phyloP scores from a whole-genome alignment of 1,140 invertebrate species.

The Hylaeus volcanicus region DNA sequence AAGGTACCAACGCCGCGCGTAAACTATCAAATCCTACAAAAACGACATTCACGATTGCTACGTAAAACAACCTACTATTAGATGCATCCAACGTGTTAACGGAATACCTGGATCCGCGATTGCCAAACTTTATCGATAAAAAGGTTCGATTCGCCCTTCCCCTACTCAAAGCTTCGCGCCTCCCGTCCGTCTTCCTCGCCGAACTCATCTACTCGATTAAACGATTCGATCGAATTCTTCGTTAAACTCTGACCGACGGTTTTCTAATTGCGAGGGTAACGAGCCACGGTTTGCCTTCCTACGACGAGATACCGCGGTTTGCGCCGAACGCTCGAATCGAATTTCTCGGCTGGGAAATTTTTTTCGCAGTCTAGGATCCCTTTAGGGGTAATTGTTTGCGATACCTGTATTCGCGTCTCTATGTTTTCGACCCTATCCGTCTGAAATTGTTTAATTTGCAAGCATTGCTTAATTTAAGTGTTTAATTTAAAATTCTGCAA shows the following conservation, averaged over 20 bases:
- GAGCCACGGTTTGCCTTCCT: background rate
- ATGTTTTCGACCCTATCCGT: no score
- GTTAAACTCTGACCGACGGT: conserved; percentile 36
- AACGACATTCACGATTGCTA: no score
- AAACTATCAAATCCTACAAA: no score
- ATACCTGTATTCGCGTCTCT: no score
- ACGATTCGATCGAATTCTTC: conserved; percentile 37
- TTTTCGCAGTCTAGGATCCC: background rate
- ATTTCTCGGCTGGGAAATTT: background rate
- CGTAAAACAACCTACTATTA: no score
- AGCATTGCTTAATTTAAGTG: no score
- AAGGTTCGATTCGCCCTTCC: conserved; percentile 15
- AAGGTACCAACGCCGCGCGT: no score
- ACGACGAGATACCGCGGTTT: background rate
- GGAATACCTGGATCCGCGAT: background rate
- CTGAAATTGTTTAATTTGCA: no score
- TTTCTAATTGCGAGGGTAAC: conserved; percentile 30
- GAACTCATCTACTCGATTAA: conserved; percentile 12
- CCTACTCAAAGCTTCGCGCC: background rate
- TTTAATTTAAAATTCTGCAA: no score
- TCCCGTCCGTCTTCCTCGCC: background rate
- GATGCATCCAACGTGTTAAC: no score
- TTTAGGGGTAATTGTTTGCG: no score
- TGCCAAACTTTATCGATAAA: conserved; percentile 36
- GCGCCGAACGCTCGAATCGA: background rate